These are phyloP conservation scores for Caenorhabditis doughertyi DNA, from an alignment of 2,888 invertebrate species.

Conservation along the genomic window DNA sequence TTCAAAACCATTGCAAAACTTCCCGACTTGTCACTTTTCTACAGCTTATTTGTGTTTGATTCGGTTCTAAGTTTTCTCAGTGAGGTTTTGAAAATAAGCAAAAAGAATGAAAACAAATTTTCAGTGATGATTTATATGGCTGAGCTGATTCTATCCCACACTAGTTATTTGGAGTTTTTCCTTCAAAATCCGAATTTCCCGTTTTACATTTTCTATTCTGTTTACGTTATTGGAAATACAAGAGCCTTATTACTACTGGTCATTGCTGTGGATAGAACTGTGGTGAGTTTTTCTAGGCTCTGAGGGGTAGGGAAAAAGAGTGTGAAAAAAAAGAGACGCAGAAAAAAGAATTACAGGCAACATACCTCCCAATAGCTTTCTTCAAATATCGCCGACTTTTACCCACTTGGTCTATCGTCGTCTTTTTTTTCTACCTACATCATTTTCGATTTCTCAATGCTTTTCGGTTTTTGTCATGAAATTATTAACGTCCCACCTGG, in stretches of 20 bases:
- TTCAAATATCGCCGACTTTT: background rate
- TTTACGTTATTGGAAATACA: background rate
- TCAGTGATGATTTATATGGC: background rate
- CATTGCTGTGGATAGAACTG: background rate
- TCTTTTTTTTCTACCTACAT: background rate
- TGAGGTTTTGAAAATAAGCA: background rate
- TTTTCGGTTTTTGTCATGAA: background rate
- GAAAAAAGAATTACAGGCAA: no score
- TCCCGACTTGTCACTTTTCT: background rate
- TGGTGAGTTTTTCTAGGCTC: slow-evolving; percentile 1
- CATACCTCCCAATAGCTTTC: background rate
- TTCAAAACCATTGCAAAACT: background rate
- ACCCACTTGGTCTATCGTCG: background rate
- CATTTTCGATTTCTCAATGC: background rate
- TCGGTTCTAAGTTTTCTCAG: background rate
- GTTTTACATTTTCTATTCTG: slow-evolving; percentile 1
- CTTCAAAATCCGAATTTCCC: background rate
- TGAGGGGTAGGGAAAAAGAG: no score
- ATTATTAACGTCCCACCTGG: slow-evolving; percentile 1
- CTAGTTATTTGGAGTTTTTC: background rate
- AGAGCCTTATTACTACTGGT: background rate
- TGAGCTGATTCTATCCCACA: background rate
- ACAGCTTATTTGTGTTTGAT: background rate
- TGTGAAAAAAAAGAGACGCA: no score
- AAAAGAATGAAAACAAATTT: background rate